These are phyloP conservation scores for Taxidea taxus DNA, from an alignment of 2,113 vertebrate species.

Conservation along the genomic window DNA sequence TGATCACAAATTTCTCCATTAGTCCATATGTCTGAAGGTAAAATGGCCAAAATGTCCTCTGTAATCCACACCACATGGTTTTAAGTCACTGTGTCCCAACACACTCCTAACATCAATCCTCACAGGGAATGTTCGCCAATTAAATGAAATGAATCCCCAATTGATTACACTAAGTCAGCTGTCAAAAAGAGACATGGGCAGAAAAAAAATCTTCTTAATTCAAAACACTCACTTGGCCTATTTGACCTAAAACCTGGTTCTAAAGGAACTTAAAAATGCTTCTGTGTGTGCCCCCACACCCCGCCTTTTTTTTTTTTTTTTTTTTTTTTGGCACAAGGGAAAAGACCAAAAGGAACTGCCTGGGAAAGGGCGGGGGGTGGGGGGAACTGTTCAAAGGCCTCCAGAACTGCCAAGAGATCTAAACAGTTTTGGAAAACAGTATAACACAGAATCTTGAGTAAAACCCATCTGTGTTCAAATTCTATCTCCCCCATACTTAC, in stretches of 20 bases:
- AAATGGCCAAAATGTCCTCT: neutral
- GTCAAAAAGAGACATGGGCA: neutral
- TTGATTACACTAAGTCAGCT: conserved; percentile 20
- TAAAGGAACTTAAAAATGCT: conserved; percentile 23
- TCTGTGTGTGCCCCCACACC: neutral
- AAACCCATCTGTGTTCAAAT: conserved; percentile 34
- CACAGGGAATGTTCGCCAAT: neutral
- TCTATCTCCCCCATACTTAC: neutral
- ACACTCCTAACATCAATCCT: neutral
- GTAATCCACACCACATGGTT: conserved; percentile 18
- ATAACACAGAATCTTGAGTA: conserved; percentile 21
- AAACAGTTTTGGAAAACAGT: neutral
- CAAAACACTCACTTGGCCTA: conserved; percentile 20
- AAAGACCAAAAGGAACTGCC: conserved; percentile 45
- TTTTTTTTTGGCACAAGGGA: neutral
- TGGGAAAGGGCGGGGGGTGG: neutral
- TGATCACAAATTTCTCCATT: conserved; percentile 29
- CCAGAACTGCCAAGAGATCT: neutral
- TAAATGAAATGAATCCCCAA: conserved; percentile 44
- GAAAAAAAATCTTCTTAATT: conserved; percentile 29
- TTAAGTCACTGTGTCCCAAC: neutral
- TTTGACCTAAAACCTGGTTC: conserved; percentile 34
- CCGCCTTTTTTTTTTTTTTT: neutral
- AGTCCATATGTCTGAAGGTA: neutral
- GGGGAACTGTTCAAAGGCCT: neutral